Evolutionary conservation across 2,888 invertebrate genomes (phyloP).

Genomic region (Dynastes hyllus): DNA sequence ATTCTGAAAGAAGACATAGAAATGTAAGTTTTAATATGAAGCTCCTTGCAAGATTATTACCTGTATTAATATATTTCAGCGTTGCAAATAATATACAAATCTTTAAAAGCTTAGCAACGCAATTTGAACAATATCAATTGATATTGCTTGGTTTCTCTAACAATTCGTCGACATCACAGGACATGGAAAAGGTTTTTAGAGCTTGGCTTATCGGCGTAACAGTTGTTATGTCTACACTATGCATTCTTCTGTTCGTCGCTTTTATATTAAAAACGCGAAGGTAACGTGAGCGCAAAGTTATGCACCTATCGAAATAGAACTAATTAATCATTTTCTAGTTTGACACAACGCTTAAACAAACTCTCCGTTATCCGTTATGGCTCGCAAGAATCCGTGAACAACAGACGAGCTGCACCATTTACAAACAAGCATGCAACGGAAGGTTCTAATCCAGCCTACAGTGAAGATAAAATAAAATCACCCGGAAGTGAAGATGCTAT

Average conservation of each 20-base stretch:
- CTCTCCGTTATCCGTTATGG: conserved; percentile 79
- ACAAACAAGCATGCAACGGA: conserved; percentile 82
- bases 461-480: conserved; percentile 71
- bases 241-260: conserved; percentile 73
- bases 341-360: conserved; percentile 77
- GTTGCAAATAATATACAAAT: conserved; percentile 58
- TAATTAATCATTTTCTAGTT: conserved; percentile 65
- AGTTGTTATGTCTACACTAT: conserved; percentile 73
- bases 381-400: conserved; percentile 77
- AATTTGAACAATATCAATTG: conserved; percentile 57
- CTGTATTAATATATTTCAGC: conserved; percentile 56
- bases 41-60: neutral
- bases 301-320: no score
- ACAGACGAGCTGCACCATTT: conserved; percentile 76
- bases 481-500: conserved; percentile 68
- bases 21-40: conserved; percentile 68
- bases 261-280: conserved; percentile 75
- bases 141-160: conserved; percentile 58
- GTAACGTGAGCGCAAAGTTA: conserved; percentile 67
- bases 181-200: conserved; percentile 69
- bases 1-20: conserved; percentile 73
- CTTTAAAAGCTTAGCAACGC: conserved; percentile 57
- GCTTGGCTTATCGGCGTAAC: conserved; percentile 74
- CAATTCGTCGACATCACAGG: conserved; percentile 61
- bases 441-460: conserved; percentile 83